Evolutionary conservation across 2,113 vertebrate genomes (phyloP), one percentile per base, ranked within the genome.

Genomic region (Perccottus glenii): DNA sequence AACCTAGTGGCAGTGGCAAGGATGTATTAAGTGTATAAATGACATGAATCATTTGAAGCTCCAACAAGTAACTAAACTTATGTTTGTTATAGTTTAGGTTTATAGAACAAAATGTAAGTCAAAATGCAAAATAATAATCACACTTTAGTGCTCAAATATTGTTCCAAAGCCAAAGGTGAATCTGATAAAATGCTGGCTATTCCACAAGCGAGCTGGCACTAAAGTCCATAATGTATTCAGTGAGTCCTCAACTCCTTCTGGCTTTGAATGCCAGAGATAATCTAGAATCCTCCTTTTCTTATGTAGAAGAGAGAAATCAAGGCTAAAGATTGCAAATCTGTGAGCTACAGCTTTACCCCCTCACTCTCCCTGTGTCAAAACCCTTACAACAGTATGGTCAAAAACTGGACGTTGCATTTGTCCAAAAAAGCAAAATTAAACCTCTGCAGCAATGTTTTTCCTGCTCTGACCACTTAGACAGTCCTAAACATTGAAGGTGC

Each of bases 241-340:
- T 19, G 58, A 78, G 86, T 72, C 86, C 71, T 85, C 74, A 81
- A 65, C 87, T 88, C 77, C 77, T 60, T 55, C 72, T 61, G 82
- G 78, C 75, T 83, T 80, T 85, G 87, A 89, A 88, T 78, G 87
- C 74, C 74, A 81, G 84, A 78, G 83, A 89, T 92, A 93, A 93
- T 91, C 88, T 87, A 68, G 85, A 92, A 91, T 92, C 89, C 88
- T 81, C 75, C 88, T 88, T 92, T 91, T 93, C 86, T 88, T 84
- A 85, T 85, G 78, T 79, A 86, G 78, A 87, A 81, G 82, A 76
- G 57, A 67, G 67, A 79, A 88, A 81, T 87, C 66, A 44, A 81
- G 76, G 73, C 72, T 67, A 70, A 76, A 73, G 78, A 85, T 82
- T 80, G 72, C 82, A 90, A 88, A 89, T 87, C 83, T 88, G 71